These are phyloP conservation scores for Apodemus sylvaticus DNA, from an alignment of 2,113 vertebrate genomes.

Conservation along the genomic window DNA sequence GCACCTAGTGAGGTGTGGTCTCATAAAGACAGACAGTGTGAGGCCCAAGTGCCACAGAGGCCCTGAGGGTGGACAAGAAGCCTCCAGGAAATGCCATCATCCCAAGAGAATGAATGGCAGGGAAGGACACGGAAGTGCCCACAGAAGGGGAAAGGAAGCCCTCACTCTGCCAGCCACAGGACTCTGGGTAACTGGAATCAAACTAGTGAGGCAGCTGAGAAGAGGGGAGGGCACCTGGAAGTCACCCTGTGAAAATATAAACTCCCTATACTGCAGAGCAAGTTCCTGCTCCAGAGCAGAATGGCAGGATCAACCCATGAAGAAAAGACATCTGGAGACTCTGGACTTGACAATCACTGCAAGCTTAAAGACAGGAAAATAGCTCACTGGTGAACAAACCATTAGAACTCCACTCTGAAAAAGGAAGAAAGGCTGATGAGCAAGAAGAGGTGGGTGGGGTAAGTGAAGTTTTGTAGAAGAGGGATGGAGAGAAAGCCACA, in stretches of 20 bases:
- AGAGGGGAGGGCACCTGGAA: not conserved
- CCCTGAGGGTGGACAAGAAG: not conserved
- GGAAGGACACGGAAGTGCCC: not conserved
- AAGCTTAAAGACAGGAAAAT: not conserved
- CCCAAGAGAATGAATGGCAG: not conserved
- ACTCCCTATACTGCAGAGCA: not conserved
- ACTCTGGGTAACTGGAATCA: not conserved
- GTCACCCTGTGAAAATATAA: not conserved
- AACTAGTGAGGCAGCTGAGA: not conserved
- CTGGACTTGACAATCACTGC: not conserved
- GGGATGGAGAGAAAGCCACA: not conserved
- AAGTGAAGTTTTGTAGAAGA: not conserved
- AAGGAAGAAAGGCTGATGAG: not conserved
- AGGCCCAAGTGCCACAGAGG: not conserved
- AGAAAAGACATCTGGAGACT: not conserved
- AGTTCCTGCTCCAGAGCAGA: not conserved
- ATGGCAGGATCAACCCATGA: not conserved
- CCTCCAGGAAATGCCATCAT: not conserved
- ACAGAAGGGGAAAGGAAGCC: not conserved
- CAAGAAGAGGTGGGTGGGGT: no score
- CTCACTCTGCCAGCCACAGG: not conserved
- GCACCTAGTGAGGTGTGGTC: not conserved
- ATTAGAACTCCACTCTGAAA: not conserved
- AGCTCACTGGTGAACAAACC: not conserved
- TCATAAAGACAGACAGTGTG: not conserved